Conservation (phyloP, 2,888 invertebrate species). For the Argynnis bischoffii region DNA sequence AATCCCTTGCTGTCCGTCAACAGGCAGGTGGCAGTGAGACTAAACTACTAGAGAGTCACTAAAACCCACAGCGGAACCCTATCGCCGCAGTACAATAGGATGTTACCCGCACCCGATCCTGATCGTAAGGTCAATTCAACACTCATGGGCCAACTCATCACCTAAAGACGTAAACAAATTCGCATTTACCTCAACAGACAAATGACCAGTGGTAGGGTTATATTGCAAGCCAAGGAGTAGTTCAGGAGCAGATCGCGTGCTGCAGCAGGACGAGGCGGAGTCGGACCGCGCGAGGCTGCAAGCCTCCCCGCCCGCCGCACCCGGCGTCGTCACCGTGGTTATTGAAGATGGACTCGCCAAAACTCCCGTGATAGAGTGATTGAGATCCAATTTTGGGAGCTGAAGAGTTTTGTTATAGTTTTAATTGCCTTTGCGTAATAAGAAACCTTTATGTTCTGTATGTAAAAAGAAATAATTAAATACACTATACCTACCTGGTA, state of each 20-base stretch:
- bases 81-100: too few relatives aligned
- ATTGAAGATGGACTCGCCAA: slow-evolving; percentile 68
- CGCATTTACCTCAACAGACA: slow-evolving; percentile 90
- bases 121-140: too few relatives aligned
- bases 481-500: too few relatives aligned
- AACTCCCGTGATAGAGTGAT: slow-evolving; percentile 62
- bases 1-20: too few relatives aligned
- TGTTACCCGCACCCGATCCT: too few relatives aligned
- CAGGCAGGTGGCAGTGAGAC: too few relatives aligned
- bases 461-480: too few relatives aligned
- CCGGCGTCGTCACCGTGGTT: slow-evolving; percentile 57
- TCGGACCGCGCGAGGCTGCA: slow-evolving; percentile 94
- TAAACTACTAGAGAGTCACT: too few relatives aligned
- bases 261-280: slow-evolving; percentile 96
- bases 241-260: slow-evolving; percentile 94
- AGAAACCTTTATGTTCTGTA: too few relatives aligned
- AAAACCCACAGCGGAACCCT: too few relatives aligned
- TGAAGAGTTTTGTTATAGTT: slow-evolving; percentile 37
- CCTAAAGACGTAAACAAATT: too few relatives aligned
- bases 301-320: slow-evolving; percentile 58
- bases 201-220: slow-evolving; percentile 95
- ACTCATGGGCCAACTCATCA: too few relatives aligned
- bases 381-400: slow-evolving; percentile 68
- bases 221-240: slow-evolving; percentile 95
- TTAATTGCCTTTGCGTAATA: neutral